Evolutionary conservation across 2,113 vertebrate species (phyloP).

Genomic region (Cnemophilus loriae): DNA sequence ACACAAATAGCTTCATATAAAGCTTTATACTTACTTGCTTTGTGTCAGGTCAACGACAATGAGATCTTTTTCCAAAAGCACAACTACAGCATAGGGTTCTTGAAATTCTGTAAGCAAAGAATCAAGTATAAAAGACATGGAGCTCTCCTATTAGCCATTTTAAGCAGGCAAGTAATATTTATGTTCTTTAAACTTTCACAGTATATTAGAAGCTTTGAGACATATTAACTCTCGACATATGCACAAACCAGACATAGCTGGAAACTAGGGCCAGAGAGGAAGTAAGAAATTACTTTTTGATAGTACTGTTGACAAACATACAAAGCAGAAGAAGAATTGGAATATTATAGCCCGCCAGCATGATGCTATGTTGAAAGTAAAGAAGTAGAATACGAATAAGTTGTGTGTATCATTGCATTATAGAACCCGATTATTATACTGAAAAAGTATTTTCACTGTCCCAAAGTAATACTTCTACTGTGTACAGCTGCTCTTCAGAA

Average conservation of each 20-base stretch:
- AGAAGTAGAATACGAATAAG: neutral
- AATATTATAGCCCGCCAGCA: neutral
- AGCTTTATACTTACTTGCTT: slow-evolving; percentile 84
- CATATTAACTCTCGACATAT: neutral
- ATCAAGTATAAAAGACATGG: neutral
- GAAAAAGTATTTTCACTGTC: neutral
- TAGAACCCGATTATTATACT: neutral
- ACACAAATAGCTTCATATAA: neutral
- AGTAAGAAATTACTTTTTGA: neutral
- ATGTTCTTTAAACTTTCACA: neutral
- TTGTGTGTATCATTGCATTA: neutral
- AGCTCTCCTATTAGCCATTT: neutral
- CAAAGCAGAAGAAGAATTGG: neutral
- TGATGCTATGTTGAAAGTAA: neutral
- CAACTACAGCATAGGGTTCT: slow-evolving; percentile 92
- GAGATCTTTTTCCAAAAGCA: slow-evolving; percentile 92
- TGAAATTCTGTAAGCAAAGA: slow-evolving; percentile 83
- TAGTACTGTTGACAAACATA: neutral
- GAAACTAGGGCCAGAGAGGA: neutral
- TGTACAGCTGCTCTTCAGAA: neutral
- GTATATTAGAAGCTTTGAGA: neutral
- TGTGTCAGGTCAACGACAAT: slow-evolving; percentile 93
- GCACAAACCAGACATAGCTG: neutral
- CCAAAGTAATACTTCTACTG: neutral
- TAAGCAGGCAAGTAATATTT: neutral